Conservation (phyloP, 2,888 invertebrate genomes). For the Ctenicera cuprea region DNA sequence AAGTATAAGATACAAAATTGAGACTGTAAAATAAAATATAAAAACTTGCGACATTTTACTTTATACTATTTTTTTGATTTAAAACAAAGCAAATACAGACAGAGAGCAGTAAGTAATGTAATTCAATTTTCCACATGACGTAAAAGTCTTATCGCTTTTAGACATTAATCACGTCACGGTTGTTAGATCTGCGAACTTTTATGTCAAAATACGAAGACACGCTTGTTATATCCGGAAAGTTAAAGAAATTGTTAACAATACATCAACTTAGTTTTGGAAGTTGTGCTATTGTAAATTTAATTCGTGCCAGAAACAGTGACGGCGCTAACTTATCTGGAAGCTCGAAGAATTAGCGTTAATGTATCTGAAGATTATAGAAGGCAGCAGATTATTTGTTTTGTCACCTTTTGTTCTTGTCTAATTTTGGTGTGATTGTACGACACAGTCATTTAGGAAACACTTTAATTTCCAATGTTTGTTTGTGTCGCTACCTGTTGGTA, state of each 20-base stretch:
- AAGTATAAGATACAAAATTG: no score
- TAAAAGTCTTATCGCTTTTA: not conserved
- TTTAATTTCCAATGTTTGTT: no score
- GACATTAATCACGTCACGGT: not conserved
- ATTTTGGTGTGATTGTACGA: no score
- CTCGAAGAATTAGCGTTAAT: not conserved
- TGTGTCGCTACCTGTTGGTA: no score
- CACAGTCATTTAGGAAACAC: no score
- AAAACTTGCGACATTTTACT: no score
- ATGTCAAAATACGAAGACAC: not conserved
- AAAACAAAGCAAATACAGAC: no score
- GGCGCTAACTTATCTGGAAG: constrained; percentile 1
- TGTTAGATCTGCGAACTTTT: not conserved
- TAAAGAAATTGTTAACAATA: constrained; percentile 12
- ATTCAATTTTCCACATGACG: constrained; percentile 1
- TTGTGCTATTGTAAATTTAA: constrained; percentile 1
- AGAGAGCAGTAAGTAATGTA: no score
- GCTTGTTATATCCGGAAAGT: constrained; percentile 4
- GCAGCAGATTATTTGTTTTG: not conserved
- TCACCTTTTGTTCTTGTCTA: constrained; percentile 3
- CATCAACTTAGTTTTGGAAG: constrained; percentile 3
- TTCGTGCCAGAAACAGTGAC: not conserved
- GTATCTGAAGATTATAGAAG: not conserved
- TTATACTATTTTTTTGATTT: no score
- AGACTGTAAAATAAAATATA: no score